Evolutionary conservation across 2,797 vertebrate species (phyloP).

Genomic region (Eulemur albifrons): DNA sequence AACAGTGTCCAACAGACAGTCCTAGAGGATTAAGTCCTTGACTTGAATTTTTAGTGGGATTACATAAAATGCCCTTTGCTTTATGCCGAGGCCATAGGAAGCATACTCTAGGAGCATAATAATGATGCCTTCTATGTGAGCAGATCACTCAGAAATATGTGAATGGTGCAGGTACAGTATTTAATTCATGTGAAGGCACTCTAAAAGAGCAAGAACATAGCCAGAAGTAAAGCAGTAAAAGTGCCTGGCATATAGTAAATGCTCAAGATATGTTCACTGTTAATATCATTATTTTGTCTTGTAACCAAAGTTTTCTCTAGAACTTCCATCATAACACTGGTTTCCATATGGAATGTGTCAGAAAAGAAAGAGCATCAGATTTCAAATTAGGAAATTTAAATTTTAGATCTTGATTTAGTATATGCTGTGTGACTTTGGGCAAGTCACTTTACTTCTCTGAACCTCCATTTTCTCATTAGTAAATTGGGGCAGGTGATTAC

Average conservation of each 20-base stretch:
- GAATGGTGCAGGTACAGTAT: background rate
- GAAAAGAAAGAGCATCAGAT: background rate
- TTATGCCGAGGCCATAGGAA: background rate
- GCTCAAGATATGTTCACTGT: background rate
- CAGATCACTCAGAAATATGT: background rate
- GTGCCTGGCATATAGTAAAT: background rate
- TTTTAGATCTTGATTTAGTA: slow-evolving; percentile 49
- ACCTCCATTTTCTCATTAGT: background rate
- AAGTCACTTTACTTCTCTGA: slow-evolving; percentile 23
- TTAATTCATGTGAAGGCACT: background rate
- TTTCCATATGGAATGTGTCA: background rate
- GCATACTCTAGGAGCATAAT: background rate
- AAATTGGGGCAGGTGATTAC: background rate
- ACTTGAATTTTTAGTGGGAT: slow-evolving; percentile 17
- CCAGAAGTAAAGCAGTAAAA: background rate
- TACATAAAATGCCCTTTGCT: background rate
- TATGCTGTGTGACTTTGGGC: background rate
- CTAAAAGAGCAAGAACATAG: background rate
- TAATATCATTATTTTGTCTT: background rate
- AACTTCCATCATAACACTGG: background rate
- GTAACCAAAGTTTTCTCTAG: background rate
- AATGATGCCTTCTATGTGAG: background rate
- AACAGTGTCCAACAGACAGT: background rate
- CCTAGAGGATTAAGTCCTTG: slow-evolving; percentile 22
- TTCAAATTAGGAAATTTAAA: background rate